Evolutionary conservation across 2,888 invertebrate species (phyloP).

Genomic region (Bruchidius siliquastri): DNA sequence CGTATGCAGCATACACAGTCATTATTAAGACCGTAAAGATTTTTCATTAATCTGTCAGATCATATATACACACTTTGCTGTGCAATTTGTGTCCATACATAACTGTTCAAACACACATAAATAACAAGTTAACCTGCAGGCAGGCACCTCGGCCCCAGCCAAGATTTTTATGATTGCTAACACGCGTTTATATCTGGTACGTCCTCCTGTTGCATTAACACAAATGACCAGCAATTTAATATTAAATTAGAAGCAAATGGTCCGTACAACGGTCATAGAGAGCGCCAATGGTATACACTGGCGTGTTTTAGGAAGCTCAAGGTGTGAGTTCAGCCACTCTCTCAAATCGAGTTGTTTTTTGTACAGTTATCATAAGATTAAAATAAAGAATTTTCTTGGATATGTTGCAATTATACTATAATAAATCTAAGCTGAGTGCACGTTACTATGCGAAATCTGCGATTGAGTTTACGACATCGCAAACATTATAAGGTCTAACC

Average conservation of each 20-base stretch:
- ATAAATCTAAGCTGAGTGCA: too few relatives aligned
- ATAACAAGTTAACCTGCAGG: background rate
- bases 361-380: too few relatives aligned
- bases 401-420: too few relatives aligned
- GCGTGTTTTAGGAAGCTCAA: background rate
- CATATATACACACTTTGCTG: background rate
- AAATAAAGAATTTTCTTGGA: too few relatives aligned
- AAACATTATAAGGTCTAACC: too few relatives aligned
- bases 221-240: background rate
- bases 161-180: background rate
- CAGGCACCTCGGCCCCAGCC: background rate
- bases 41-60: background rate
- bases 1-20: background rate
- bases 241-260: background rate
- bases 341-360: too few relatives aligned
- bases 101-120: background rate
- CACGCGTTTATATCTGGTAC: background rate
- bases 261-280: background rate
- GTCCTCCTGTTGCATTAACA: background rate
- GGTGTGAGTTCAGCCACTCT: too few relatives aligned
- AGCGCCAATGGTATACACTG: background rate
- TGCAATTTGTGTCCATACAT: background rate
- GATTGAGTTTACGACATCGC: too few relatives aligned
- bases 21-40: background rate
- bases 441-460: too few relatives aligned